Conservation (phyloP, 2,113 vertebrate species). For the Lonchura striata region DNA sequence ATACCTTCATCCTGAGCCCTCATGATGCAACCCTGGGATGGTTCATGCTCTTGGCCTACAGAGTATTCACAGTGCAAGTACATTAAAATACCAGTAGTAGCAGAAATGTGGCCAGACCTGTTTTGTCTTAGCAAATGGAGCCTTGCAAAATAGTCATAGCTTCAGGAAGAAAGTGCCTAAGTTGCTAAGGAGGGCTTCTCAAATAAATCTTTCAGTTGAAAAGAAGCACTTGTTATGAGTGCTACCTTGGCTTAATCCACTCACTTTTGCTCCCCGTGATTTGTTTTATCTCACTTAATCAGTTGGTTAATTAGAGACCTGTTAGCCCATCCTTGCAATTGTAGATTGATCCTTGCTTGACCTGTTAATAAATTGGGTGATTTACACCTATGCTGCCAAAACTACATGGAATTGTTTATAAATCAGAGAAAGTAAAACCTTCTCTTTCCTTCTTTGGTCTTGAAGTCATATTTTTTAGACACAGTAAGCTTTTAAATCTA, state of each 20-base stretch:
- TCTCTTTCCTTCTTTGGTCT: neutral
- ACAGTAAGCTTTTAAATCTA: neutral
- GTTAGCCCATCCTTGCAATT: neutral
- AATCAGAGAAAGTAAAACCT: neutral
- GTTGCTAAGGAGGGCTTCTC: neutral
- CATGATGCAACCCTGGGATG: neutral
- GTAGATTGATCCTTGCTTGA: neutral
- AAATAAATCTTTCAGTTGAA: neutral
- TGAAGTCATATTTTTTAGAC: neutral
- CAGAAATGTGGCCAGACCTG: conserved; percentile 49
- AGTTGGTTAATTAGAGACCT: neutral
- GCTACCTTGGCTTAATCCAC: neutral
- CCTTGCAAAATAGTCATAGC: conserved; percentile 8
- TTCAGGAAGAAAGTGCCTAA: conserved; percentile 19
- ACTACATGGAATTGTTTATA: neutral
- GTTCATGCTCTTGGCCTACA: neutral
- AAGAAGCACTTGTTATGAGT: neutral
- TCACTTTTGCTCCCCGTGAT: neutral
- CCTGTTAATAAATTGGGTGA: neutral
- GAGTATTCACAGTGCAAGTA: neutral
- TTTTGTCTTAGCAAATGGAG: neutral
- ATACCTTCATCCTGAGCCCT: neutral
- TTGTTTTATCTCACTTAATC: neutral
- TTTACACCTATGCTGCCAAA: neutral
- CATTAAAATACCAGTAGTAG: neutral